Conservation (phyloP, 2,113 vertebrate genomes). For the Hirundichthys speculiger region DNA sequence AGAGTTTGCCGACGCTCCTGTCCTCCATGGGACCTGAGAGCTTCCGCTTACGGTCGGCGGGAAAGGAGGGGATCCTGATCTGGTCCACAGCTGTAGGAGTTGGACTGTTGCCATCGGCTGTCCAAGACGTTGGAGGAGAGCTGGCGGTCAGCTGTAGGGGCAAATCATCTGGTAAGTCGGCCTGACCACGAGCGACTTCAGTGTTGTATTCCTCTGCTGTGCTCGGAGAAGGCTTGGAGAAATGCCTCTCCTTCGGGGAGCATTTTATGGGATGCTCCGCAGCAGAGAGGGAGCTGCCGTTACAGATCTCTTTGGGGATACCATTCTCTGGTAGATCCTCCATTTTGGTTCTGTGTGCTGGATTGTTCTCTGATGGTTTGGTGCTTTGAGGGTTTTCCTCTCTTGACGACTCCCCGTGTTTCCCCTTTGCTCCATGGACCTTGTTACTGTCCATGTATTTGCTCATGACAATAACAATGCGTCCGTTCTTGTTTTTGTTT, state of each 20-base stretch:
- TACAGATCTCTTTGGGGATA: constrained; percentile 63
- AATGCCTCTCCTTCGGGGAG: constrained; percentile 77
- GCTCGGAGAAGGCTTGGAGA: constrained; percentile 83
- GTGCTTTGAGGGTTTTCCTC: constrained; percentile 57
- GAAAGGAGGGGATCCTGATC: constrained; percentile 81
- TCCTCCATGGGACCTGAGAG: constrained; percentile 84
- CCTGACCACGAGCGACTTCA: constrained; percentile 71
- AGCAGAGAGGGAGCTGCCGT: constrained; percentile 60
- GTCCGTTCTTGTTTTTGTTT: constrained; percentile 98
- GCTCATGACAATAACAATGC: constrained; percentile 99
- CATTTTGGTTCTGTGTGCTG: constrained; percentile 62
- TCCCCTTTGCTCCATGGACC: constrained; percentile 88
- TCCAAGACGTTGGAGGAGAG: constrained; percentile 81
- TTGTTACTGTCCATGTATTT: constrained; percentile 98
- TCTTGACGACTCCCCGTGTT: constrained; percentile 81
- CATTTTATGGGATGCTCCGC: constrained; percentile 72
- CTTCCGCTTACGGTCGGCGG: constrained; percentile 86
- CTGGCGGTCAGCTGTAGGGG: constrained; percentile 90
- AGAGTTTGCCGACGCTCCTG: constrained; percentile 84
- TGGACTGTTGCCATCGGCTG: constrained; percentile 60
- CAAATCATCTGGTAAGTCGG: constrained; percentile 79
- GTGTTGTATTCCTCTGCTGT: constrained; percentile 78
- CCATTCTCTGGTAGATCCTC: constrained; percentile 61
- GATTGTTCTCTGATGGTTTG: constrained; percentile 61
- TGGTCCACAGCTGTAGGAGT: constrained; percentile 52